These are phyloP conservation scores for Zosterops pallidus DNA, from an alignment of 2,113 vertebrate genomes.

Conservation along the genomic window DNA sequence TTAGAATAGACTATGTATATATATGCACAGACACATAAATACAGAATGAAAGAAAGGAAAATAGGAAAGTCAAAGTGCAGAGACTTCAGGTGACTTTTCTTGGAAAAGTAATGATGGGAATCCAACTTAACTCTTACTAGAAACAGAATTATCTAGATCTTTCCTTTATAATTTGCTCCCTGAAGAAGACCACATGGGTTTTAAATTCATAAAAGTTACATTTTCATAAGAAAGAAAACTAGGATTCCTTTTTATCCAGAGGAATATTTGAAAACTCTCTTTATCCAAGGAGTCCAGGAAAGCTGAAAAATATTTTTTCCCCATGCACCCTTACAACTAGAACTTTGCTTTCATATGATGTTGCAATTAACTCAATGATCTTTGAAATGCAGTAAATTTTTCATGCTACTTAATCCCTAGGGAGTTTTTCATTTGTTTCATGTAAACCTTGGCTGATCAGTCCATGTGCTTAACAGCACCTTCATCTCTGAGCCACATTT, in stretches of 20 bases:
- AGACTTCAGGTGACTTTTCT: neutral
- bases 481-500: neutral
- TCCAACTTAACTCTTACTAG: neutral
- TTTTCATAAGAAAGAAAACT: neutral
- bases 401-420: neutral
- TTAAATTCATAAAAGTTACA: neutral
- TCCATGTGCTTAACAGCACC: neutral
- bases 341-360: neutral
- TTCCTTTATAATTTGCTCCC: slow-evolving; percentile 3
- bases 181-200: neutral
- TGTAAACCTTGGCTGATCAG: neutral
- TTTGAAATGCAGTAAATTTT: neutral
- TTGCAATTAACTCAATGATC: neutral
- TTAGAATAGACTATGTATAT: neutral
- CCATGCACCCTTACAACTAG: neutral
- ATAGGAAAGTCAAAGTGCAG: neutral
- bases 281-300: neutral
- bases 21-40: neutral
- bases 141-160: neutral
- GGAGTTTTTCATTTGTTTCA: neutral
- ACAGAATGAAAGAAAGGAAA: neutral
- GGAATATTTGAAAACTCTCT: neutral
- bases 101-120: neutral
- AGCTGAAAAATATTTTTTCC: neutral
- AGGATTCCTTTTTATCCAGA: neutral